Percentiles rank a stretch among this genome's conserved stretches.
These are phyloP conservation scores for Carassius gibelio DNA, from an alignment of 2,113 vertebrate genomes.

Conservation along the genomic window DNA sequence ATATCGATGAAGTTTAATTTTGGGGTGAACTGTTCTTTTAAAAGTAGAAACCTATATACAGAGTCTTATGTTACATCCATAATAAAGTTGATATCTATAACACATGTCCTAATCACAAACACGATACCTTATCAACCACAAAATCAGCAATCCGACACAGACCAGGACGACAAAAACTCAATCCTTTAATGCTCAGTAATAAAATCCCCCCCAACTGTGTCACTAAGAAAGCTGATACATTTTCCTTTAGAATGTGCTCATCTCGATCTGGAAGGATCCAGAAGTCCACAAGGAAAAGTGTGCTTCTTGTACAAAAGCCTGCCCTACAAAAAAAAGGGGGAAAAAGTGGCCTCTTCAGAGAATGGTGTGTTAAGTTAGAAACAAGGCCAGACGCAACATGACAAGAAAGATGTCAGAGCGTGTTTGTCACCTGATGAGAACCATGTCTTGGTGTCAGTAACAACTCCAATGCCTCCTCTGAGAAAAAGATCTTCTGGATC, in stretches of 20 bases:
- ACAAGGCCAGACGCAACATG: slow-evolving; percentile 31
- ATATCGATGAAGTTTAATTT: not conserved
- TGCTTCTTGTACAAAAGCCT: slow-evolving; percentile 13
- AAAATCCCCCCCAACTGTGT: slow-evolving; percentile 67
- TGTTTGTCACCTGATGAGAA: slow-evolving; percentile 44
- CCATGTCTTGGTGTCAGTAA: slow-evolving; percentile 33
- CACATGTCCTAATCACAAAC: slow-evolving; percentile 43
- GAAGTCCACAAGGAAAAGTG: slow-evolving; percentile 28
- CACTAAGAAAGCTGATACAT: slow-evolving; percentile 60
- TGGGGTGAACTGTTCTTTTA: not conserved
- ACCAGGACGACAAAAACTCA: slow-evolving; percentile 66
- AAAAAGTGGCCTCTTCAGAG: not conserved
- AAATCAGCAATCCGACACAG: slow-evolving; percentile 62
- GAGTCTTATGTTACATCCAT: slow-evolving; percentile 5
- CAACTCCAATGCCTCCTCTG: not conserved
- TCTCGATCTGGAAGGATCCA: slow-evolving; percentile 30
- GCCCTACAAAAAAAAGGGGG: not conserved
- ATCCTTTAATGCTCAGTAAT: slow-evolving; percentile 64
- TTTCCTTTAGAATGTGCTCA: slow-evolving; percentile 52
- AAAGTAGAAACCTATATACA: not conserved
- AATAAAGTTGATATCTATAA: not conserved
- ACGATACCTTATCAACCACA: slow-evolving; percentile 61
- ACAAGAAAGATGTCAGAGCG: slow-evolving; percentile 51
- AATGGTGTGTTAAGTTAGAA: slow-evolving; percentile 22
- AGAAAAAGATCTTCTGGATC: not conserved